Evolutionary conservation across 2,797 vertebrate species (phyloP).

Genomic region (Sebastes iracundus): DNA sequence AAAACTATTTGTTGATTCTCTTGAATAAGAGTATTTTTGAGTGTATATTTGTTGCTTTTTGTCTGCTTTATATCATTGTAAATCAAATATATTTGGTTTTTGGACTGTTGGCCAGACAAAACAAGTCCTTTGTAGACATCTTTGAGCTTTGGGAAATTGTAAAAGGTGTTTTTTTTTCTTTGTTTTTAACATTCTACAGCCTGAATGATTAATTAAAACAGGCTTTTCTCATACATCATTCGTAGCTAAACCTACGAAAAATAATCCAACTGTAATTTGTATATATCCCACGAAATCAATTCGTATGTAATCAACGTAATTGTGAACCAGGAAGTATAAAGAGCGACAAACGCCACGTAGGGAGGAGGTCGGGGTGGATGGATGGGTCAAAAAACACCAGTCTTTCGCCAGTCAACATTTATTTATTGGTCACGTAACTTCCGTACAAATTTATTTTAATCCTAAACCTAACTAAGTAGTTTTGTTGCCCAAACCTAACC

Average conservation of each 20-base stretch:
- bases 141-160: background rate
- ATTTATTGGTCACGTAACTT: too few species aligned
- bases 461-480: too few species aligned
- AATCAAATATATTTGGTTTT: background rate
- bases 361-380: too few species aligned
- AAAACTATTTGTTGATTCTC: background rate
- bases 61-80: background rate
- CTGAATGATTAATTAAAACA: background rate
- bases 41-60: background rate
- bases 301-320: accelerated
- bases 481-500: too few species aligned
- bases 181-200: background rate
- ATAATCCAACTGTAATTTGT: too few species aligned
- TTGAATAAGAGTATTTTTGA: background rate
- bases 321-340: too few species aligned
- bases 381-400: too few species aligned
- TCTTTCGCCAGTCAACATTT: too few species aligned
- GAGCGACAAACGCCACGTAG: accelerated
- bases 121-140: background rate
- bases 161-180: background rate
- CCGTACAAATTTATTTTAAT: too few species aligned
- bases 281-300: accelerated
- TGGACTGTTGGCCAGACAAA: background rate
- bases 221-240: too few species aligned
- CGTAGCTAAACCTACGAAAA: too few species aligned